Percentiles rank a stretch among this genome's conserved stretches.
Conservation (phyloP, 1,140 invertebrate species). For the Thereuonema tuberculata region DNA sequence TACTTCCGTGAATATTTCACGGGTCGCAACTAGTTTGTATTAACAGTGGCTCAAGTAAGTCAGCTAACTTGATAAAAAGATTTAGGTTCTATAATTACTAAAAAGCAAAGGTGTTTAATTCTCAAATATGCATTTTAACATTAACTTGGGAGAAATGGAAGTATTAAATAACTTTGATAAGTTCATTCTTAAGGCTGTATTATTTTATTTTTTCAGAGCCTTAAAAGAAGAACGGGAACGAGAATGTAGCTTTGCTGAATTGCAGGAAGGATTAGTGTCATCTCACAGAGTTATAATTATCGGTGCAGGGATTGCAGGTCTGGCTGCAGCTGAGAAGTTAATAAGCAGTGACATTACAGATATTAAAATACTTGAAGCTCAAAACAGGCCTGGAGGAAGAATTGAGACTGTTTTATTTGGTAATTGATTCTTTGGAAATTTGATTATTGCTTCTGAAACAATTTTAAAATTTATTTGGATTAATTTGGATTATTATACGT, state of each 20-base stretch:
- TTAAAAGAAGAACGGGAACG: neutral
- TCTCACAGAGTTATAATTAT: slow-evolving; percentile 35
- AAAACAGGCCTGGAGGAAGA: slow-evolving; percentile 52
- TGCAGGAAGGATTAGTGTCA: neutral
- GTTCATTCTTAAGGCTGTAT: too few species aligned
- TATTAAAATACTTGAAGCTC: slow-evolving; percentile 52
- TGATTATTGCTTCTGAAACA: neutral
- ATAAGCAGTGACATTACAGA: slow-evolving; percentile 34
- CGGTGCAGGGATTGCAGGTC: slow-evolving; percentile 46
- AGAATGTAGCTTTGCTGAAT: neutral
- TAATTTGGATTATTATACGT: too few species aligned
- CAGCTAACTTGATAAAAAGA: too few species aligned
- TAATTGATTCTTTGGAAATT: neutral
- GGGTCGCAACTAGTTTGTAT: too few species aligned
- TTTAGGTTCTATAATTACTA: too few species aligned
- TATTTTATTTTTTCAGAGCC: slow-evolving; percentile 2
- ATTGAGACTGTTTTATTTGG: slow-evolving; percentile 36
- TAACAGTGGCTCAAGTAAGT: too few species aligned
- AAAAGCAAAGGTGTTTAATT: too few species aligned
- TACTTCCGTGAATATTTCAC: too few species aligned
- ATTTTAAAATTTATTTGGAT: too few species aligned
- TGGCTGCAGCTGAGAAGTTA: slow-evolving; percentile 40
- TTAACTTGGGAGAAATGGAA: too few species aligned
- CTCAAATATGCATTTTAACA: too few species aligned
- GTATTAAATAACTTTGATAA: too few species aligned